Evolutionary conservation across 2,888 invertebrate genomes (phyloP), one percentile per base, ranked within the genome.

Genomic region (Melipona bicolor): DNA sequence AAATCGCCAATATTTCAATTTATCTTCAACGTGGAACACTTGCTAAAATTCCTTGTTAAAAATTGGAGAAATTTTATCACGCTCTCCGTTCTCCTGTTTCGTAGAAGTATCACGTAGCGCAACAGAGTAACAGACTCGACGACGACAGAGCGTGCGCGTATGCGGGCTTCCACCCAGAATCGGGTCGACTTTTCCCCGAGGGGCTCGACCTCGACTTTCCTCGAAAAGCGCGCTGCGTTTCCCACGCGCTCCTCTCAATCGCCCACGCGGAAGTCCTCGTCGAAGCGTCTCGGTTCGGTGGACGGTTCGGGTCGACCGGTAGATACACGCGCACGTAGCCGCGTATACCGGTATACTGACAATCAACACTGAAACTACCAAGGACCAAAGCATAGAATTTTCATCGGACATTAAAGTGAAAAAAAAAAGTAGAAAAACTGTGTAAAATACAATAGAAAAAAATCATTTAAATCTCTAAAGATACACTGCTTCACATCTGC

Each of bases 211-310:
- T 36, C 59, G 81, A 73, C 52, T 83, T 81, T 83, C 73, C 83
- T 74, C 77, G 76, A 83, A 83, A 83, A 81, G 9, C 71, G 15
- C 62, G 62, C 36, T 32, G 71, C 36, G 77, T 85, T 83, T 86
- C 85, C 71, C 80, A 81, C 78, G 86, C 52, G 61, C 32, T 43
- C 62, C 43, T 59, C 71, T 50, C 77, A 81, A 61, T 81, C 89
- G 83, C 84, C 87, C 88, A 88, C 89, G 79, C 89, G 89, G 89
- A 89, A 89, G 84, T 84, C 54, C 61, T 74, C 81, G 73, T 15
- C 84, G 79, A 73, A 67, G 78, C 85, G 87, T 89, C 78, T 79
- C 87, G 89, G 75, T 86, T 81, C 87, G 86, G 65, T 84, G 83
- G 83, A 88, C 76, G 75, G 80, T 83, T 88, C 86, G 76, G 70